Evolutionary conservation across 2,888 invertebrate genomes (phyloP), one percentile per base, ranked within the genome.

Genomic region (Zhengitettix transpicula): DNA sequence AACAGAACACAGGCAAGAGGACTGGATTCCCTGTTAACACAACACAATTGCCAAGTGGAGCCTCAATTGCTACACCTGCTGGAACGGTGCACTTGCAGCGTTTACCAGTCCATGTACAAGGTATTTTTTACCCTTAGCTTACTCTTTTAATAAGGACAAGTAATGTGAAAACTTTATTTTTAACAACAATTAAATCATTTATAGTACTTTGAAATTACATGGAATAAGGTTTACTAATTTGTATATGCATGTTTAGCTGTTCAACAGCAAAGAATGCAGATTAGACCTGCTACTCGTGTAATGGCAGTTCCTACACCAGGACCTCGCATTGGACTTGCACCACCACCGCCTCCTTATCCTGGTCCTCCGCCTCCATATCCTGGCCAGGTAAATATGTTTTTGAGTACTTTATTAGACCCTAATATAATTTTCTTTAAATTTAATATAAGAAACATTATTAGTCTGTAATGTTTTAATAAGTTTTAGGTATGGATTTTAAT

Each of bases 281-380:
- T 61, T 2, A 58, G 63, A 16, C 57, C 59, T 52, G 57, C 57
- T 10, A 42, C 53, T 3, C 52, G 60, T n/a, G 60, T 60, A 40
- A 55, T 60, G 9, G 52, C 60, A 28, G 60, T 57, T 12, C 56
- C 52, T 52, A 17, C 15, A 3, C 52, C 55, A 17, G 56, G 55
- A 47, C 47, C 47, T 56, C 64, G 59, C 61, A 62, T 59, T 58
- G 59, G 60, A 44, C 53, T 61, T 51, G 60, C 62, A 11, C 83
- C 84, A 41, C 86, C 86, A 5, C 87, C 86, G 58, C 87, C 87
- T 42, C 83, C 85, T 60, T 81, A 83, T 72, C 82, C 83, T 28
- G 84, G 84, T 56, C 84, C 84, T 9, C 82, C 85, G 15, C 83
- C 82, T n/a, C 81, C 81, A 1, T 83, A 82, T 69, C 84, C 83